Evolutionary conservation across 2,797 vertebrate genomes (phyloP).

Genomic region (Netta rufina): DNA sequence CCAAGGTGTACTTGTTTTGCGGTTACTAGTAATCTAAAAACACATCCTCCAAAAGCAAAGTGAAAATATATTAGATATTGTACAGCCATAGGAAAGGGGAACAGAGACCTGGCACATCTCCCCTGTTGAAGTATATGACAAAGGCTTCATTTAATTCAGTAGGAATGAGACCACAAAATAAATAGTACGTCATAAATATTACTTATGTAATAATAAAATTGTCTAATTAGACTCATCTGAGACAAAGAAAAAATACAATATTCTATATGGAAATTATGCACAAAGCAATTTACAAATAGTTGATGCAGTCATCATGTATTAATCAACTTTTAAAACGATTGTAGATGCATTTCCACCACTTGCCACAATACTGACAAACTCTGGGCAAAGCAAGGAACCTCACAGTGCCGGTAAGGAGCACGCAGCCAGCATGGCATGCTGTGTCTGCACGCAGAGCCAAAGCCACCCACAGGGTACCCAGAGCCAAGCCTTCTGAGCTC

Average conservation of each 20-base stretch:
- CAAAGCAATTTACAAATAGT: background rate
- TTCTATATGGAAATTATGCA: background rate
- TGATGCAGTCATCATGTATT: background rate
- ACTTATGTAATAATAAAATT: background rate
- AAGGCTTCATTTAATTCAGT: background rate
- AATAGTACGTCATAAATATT: slow-evolving; percentile 42
- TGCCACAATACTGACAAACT: background rate
- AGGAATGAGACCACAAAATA: slow-evolving; percentile 1
- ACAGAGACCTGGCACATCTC: background rate
- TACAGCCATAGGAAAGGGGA: background rate
- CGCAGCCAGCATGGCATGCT: background rate
- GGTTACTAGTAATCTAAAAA: background rate
- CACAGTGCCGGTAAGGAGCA: background rate
- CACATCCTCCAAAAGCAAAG: background rate
- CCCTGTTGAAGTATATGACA: background rate
- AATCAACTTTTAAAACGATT: slow-evolving; percentile 14
- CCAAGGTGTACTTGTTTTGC: background rate
- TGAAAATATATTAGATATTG: background rate
- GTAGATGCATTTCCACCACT: background rate
- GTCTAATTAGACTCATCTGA: background rate
- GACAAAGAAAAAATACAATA: background rate
- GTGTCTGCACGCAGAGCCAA: no score
- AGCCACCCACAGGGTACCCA: background rate
- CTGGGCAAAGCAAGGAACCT: background rate
- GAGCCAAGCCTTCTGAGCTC: background rate